Conservation (phyloP, 2,113 vertebrate genomes). For the Micromys minutus region DNA sequence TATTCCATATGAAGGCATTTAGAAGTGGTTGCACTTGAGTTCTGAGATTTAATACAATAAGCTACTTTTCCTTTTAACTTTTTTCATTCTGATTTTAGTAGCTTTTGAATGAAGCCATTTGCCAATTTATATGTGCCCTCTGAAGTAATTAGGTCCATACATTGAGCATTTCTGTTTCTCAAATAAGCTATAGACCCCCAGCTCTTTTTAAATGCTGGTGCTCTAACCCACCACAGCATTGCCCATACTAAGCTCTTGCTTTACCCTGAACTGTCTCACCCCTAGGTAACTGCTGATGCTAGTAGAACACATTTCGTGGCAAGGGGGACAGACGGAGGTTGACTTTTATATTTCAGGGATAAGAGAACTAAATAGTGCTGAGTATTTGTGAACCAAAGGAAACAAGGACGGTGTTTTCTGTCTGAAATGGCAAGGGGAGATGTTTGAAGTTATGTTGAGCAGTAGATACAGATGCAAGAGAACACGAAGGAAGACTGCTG, state of each 20-base stretch:
- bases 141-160: not conserved
- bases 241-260: not conserved
- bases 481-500: no score
- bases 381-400: not conserved
- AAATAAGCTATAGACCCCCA: not conserved
- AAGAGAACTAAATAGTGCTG: not conserved
- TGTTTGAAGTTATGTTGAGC: no score
- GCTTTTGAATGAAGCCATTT: constrained; percentile 14
- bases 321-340: not conserved
- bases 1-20: not conserved
- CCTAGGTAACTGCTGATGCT: not conserved
- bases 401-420: not conserved
- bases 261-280: not conserved
- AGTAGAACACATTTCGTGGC: not conserved
- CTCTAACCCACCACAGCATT: not conserved
- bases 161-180: not conserved
- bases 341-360: not conserved
- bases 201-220: not conserved
- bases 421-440: not conserved
- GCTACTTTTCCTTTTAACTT: not conserved
- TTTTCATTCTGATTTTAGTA: constrained; percentile 41
- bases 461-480: not conserved
- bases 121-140: not conserved
- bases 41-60: not conserved
- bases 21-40: not conserved